Conservation (phyloP, 1,140 invertebrate genomes). For the Drosophila nannoptera region DNA sequence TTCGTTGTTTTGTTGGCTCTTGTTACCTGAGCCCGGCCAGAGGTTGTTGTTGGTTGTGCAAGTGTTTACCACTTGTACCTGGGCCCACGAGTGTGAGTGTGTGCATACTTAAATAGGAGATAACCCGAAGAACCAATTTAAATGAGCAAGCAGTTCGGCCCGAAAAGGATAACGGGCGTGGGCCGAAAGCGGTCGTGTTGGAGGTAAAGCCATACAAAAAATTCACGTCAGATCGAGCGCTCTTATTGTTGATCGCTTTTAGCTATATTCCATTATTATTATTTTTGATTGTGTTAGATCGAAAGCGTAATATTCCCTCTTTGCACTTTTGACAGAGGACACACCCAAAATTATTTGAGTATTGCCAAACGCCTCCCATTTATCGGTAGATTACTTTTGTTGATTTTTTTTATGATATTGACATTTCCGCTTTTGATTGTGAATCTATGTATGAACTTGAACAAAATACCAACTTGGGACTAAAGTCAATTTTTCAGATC, state of each 20-base stretch:
- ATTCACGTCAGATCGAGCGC: no score
- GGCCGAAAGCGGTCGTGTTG: no score
- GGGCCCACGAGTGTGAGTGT: conserved; percentile 14
- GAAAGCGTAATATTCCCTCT: not conserved
- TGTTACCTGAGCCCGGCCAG: conserved; percentile 48
- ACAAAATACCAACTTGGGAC: not conserved
- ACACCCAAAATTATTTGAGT: conserved; percentile 2
- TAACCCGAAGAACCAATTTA: conserved; percentile 68
- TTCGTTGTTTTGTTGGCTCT: conserved; percentile 26
- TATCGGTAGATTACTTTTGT: conserved; percentile 51
- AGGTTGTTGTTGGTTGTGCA: conserved; percentile 25
- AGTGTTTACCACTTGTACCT: conserved; percentile 17
- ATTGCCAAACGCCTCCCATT: conserved; percentile 38
- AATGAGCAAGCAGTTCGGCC: conserved; percentile 41
- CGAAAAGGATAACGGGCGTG: no score
- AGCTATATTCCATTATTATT: no score
- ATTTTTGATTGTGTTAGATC: no score
- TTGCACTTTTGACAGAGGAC: not conserved
- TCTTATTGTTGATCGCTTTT: no score
- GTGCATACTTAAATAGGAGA: conserved; percentile 28
- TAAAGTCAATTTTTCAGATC: not conserved
- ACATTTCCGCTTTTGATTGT: conserved; percentile 62
- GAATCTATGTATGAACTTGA: conserved; percentile 2
- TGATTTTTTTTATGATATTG: conserved; percentile 40
- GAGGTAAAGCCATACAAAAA: no score